A percentile compares a stretch with the other conserved stretches of the same genome.
phyloP scores from a whole-genome alignment of 2,113 vertebrate genomes.

The Urocynchramus pylzowi region DNA sequence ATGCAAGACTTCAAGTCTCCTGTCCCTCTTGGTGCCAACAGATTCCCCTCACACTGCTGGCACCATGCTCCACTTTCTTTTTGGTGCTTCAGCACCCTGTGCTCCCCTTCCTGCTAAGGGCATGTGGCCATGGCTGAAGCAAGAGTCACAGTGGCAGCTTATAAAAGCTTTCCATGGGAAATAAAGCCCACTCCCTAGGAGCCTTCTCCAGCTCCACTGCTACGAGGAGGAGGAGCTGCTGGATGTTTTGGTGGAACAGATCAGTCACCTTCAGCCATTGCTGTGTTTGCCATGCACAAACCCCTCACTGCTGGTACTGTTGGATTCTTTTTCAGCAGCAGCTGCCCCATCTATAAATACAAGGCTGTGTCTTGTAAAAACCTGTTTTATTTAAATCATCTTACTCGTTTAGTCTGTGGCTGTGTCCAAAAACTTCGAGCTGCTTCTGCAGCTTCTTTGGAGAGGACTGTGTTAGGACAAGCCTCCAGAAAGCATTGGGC shows the following conservation, averaged over 20 bases:
- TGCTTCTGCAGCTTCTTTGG: not conserved
- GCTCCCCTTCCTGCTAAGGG: not conserved
- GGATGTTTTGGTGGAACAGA: not conserved
- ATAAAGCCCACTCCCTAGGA: not conserved
- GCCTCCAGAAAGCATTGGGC: not conserved
- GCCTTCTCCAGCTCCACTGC: not conserved
- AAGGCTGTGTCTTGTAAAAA: not conserved
- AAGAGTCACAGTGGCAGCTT: not conserved
- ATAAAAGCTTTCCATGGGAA: not conserved
- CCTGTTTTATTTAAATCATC: not conserved
- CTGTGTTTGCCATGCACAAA: not conserved
- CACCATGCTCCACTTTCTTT: not conserved
- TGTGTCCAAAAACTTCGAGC: not conserved
- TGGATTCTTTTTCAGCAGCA: fast-evolving
- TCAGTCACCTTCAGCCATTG: not conserved
- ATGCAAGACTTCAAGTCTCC: not conserved
- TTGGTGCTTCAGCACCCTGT: not conserved
- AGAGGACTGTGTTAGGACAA: not conserved
- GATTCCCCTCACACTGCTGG: not conserved
- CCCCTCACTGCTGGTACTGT: fast-evolving
- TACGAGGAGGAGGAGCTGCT: not conserved
- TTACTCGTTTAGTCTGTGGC: not conserved
- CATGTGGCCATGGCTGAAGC: not conserved
- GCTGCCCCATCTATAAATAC: not conserved
- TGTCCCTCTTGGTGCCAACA: not conserved